phyloP scores from a whole-genome alignment of 2,113 vertebrate species.

The Phyllostomus hastatus region DNA sequence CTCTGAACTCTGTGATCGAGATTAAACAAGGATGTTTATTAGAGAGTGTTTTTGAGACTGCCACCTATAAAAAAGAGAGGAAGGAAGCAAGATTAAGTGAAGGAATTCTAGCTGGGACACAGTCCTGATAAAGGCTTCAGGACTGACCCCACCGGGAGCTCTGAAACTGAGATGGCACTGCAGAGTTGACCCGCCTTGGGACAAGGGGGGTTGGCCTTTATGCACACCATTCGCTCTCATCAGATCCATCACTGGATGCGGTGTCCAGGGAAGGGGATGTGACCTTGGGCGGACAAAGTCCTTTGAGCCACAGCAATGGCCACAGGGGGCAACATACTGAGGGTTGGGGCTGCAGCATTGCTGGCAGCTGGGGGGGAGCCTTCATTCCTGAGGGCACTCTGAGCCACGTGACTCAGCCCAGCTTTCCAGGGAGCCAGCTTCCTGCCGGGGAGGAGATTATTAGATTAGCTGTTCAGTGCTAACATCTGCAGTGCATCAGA shows the following conservation, averaged over 20 bases:
- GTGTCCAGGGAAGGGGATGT: accelerated
- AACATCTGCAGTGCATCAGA: background rate
- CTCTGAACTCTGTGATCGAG: background rate
- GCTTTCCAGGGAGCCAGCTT: background rate
- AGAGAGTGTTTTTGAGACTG: background rate
- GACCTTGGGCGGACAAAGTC: background rate
- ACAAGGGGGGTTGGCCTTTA: background rate
- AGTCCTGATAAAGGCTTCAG: no score
- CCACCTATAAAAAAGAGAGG: background rate
- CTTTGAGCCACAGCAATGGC: accelerated
- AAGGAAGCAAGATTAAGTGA: background rate
- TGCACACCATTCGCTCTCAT: no score
- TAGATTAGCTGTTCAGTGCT: background rate
- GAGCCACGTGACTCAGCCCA: background rate
- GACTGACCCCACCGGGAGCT: no score
- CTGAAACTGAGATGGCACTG: background rate
- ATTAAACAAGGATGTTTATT: background rate
- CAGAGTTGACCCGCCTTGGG: background rate
- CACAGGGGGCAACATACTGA: accelerated
- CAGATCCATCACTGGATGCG: background rate
- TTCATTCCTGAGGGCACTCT: background rate
- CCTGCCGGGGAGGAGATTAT: background rate
- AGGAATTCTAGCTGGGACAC: no score
- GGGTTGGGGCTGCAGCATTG: background rate
- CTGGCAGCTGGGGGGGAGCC: background rate